Evolutionary conservation across 2,888 invertebrate species (phyloP), one percentile per base, ranked within the genome.

Genomic region (Lochmaea capreae): DNA sequence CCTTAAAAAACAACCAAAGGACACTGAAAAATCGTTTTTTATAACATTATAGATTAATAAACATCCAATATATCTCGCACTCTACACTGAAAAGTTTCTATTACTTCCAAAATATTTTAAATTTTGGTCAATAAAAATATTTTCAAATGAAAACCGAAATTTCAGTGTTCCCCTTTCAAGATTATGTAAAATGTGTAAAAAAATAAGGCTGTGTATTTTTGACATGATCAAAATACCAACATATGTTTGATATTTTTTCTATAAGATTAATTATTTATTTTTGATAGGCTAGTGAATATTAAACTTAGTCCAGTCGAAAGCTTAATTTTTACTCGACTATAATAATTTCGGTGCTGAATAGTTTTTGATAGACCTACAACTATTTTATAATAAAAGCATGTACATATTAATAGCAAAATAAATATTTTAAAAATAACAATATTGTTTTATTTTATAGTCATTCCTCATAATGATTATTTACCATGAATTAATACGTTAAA

Each of bases 181-280:
- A 22, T 22, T 59, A 49, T 61, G 33, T 8, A 52, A 69, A 63
- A 39, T 52, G 18, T 63, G 54, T 62, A 61, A 69, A 70, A 33
- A 70, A 73, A 66, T 14, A 78, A 74, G 79, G 79, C 79, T 79
- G 79, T 79, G 79, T 79, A 77, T 78, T 78, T 76, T 77, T 76
- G 75, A 79, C 75, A 62, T 42, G 58, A 75, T 78, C 76, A 77
- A 77, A 78, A 78, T 77, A 78, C 77, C 76, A 71, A 71, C 76
- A 75, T 52, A 42, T 43, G 18, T 59, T 65, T 61, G 46, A 59
- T 52, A 46, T 68, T 65, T 59, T 59, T 61, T 33, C 58, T 49
- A 59, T 16, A 42, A 70, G 16, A 63, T 49, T 42, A 26, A 67
- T 66, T 67, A 73, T 67, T 70, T 75, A 73, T 75, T 75, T 68